Evolutionary conservation across 2,113 vertebrate genomes (phyloP).

Genomic region (Opisthocomus hoazin): DNA sequence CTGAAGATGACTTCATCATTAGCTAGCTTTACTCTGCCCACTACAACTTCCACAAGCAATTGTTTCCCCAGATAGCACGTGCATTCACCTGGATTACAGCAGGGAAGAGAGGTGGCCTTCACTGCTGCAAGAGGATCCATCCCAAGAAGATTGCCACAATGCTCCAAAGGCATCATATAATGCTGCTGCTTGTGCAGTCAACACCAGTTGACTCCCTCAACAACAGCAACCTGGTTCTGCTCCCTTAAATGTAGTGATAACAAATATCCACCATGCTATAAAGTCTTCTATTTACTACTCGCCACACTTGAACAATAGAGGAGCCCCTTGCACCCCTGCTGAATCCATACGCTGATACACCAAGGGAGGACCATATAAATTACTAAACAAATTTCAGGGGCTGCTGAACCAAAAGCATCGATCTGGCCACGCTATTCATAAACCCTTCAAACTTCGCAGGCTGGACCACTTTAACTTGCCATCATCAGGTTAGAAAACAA

Average conservation of each 20-base stretch:
- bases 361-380: not conserved
- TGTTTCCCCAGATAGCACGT: not conserved
- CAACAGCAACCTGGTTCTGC: not conserved
- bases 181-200: not conserved
- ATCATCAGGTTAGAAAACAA: not conserved
- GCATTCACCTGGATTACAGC: not conserved
- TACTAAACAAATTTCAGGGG: not conserved
- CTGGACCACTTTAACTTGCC: not conserved
- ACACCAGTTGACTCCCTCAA: not conserved
- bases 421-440: not conserved
- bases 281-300: not conserved
- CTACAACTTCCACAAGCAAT: not conserved
- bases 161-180: not conserved
- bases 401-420: not conserved
- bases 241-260: not conserved
- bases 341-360: not conserved
- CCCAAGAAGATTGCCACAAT: not conserved
- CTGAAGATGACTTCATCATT: not conserved
- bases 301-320: not conserved
- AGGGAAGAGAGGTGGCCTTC: not conserved
- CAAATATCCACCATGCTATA: not conserved
- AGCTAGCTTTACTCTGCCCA: not conserved
- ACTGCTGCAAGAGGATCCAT: not conserved
- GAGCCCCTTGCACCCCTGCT: not conserved
- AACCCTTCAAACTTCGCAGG: not conserved